Evolutionary conservation across 1,140 invertebrate genomes (phyloP).

Genomic region (Harlomillsia oculata): DNA sequence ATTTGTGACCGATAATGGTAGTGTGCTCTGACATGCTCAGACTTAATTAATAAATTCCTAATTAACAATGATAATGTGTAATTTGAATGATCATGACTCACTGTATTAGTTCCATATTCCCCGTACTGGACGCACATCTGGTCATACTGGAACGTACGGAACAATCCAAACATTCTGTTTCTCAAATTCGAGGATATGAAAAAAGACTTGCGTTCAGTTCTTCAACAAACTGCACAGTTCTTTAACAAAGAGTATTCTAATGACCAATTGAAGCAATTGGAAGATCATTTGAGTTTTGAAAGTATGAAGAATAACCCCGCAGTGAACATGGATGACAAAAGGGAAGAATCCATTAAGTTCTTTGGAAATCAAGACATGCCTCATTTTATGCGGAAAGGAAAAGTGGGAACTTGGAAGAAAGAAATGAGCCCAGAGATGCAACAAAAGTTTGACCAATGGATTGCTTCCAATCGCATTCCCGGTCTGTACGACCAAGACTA

Average conservation of each 20-base stretch:
- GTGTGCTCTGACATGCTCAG: neutral
- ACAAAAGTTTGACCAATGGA: conserved; percentile 63
- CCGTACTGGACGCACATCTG: conserved; percentile 53
- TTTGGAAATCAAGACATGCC: conserved; percentile 34
- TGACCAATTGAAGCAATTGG: neutral
- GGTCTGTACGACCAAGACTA: no score
- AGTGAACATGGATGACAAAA: conserved; percentile 52
- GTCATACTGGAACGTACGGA: conserved; percentile 46
- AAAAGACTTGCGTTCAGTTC: conserved; percentile 47
- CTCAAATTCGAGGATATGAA: conserved; percentile 56
- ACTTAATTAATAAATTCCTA: neutral
- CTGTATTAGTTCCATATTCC: conserved; percentile 46
- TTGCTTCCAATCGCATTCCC: conserved; percentile 45
- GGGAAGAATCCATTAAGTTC: conserved; percentile 36
- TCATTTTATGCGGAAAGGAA: conserved; percentile 65
- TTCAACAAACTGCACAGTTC: conserved; percentile 51
- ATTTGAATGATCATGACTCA: neutral
- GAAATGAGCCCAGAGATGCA: conserved; percentile 51
- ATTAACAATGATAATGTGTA: neutral
- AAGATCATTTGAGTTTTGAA: conserved; percentile 42
- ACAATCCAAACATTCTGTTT: conserved; percentile 29
- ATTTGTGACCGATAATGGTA: conserved; percentile 17
- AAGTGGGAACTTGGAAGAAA: conserved; percentile 75
- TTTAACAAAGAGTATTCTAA: conserved; percentile 43
- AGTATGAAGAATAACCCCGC: conserved; percentile 59